A percentile compares a stretch with the other conserved stretches of the same genome.
These are phyloP conservation scores for Synanthedon andrenaeformis DNA, from an alignment of 2,888 invertebrate species.

Conservation along the genomic window DNA sequence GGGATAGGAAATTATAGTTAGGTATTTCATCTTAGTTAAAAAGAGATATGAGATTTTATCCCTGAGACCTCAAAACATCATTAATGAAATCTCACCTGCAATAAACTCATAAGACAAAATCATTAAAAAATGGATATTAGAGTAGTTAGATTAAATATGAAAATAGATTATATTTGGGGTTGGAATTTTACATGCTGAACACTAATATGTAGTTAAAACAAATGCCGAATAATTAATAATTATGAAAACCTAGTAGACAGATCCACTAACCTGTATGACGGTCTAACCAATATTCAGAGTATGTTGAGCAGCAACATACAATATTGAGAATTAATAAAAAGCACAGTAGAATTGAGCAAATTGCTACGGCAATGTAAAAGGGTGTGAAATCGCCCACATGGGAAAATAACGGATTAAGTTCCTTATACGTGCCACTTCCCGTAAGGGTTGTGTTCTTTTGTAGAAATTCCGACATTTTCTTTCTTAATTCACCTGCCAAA, in stretches of 20 bases:
- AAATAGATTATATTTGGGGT: too few relatives aligned
- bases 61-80: too few relatives aligned
- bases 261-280: slow-evolving; percentile 77
- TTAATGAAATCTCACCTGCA: too few relatives aligned
- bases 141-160: too few relatives aligned
- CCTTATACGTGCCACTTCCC: slow-evolving; percentile 50
- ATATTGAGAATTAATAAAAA: slow-evolving; percentile 81
- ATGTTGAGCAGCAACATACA: slow-evolving; percentile 83
- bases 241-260: background rate
- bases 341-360: slow-evolving; percentile 79
- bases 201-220: too few relatives aligned
- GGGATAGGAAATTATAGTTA: too few relatives aligned
- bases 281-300: slow-evolving; percentile 85
- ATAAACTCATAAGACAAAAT: too few relatives aligned
- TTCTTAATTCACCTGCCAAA: slow-evolving; percentile 46
- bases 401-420: slow-evolving; percentile 40
- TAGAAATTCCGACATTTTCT: slow-evolving; percentile 49
- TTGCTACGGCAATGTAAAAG: slow-evolving; percentile 85
- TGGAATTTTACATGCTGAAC: too few relatives aligned
- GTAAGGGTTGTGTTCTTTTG: slow-evolving; percentile 54
- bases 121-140: too few relatives aligned
- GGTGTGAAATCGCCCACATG: slow-evolving; percentile 80
- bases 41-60: too few relatives aligned
- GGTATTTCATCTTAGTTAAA: too few relatives aligned
- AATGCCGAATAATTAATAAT: too few relatives aligned